Percentiles rank a stretch among this genome's conserved stretches.
phyloP scores from a whole-genome alignment of 2,888 invertebrate genomes.

The Heliothis peltigera region DNA sequence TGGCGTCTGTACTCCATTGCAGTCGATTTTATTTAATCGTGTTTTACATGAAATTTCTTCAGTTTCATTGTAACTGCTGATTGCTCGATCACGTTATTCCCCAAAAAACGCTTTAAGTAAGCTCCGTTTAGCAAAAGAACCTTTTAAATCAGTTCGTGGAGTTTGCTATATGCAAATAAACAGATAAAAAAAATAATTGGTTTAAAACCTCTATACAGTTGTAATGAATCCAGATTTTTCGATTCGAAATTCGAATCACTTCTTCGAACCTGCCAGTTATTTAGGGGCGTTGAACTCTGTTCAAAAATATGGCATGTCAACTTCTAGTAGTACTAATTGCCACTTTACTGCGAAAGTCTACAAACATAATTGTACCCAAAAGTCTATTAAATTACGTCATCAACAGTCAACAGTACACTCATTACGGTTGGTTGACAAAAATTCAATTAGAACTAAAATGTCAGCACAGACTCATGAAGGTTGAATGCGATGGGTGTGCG shows the following conservation, averaged over 20 bases:
- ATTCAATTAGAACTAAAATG: constrained; percentile 68
- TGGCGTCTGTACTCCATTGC: too few relatives aligned
- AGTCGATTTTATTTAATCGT: background rate
- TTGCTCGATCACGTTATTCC: constrained; percentile 9
- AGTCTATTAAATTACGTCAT: constrained; percentile 21
- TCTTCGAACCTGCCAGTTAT: constrained; percentile 15
- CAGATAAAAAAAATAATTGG: constrained; percentile 34
- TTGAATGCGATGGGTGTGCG: constrained; percentile 61
- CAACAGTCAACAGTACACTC: constrained; percentile 19
- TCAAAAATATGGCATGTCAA: constrained; percentile 36
- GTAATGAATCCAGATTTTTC: constrained; percentile 40
- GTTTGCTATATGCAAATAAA: constrained; percentile 31
- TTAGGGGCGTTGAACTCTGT: constrained; percentile 25
- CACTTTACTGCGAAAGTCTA: constrained; percentile 15
- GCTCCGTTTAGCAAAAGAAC: constrained; percentile 3
- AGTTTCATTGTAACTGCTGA: constrained; percentile 3
- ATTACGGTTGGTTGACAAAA: constrained; percentile 49
- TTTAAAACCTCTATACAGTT: constrained; percentile 31
- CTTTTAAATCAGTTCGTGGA: constrained; percentile 21
- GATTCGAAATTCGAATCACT: constrained; percentile 25
- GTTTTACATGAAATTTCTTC: background rate
- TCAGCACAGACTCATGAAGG: constrained; percentile 50
- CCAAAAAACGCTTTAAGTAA: background rate
- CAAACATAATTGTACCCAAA: constrained; percentile 20
- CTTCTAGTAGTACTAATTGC: constrained; percentile 32